Evolutionary conservation across 2,797 vertebrate species (phyloP).

Genomic region (Peromyscus melanophrys): DNA sequence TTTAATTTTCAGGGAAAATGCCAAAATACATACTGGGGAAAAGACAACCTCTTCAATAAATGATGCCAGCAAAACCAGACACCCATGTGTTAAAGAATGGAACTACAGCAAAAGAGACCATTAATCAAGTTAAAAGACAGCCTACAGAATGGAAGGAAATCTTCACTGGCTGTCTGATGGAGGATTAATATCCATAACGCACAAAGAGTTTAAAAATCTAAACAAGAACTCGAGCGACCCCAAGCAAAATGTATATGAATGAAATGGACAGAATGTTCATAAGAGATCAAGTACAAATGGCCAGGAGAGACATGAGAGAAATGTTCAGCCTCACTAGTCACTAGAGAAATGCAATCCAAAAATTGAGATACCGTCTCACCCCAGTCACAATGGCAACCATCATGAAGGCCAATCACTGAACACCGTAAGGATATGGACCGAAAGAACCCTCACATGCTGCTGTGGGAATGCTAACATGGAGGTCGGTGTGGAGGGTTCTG

Average conservation of each 20-base stretch:
- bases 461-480: background rate
- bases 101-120: background rate
- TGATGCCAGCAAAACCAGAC: background rate
- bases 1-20: background rate
- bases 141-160: background rate
- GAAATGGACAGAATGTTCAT: background rate
- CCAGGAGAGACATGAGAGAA: background rate
- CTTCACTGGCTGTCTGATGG: background rate
- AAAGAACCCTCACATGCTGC: background rate
- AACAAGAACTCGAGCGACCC: background rate
- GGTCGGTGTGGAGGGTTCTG: background rate
- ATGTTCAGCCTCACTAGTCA: background rate
- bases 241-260: background rate
- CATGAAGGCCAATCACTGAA: background rate
- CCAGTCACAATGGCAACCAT: background rate
- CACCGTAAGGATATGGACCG: background rate
- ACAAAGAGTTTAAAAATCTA: background rate
- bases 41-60: background rate
- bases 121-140: background rate
- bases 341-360: background rate
- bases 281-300: background rate
- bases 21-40: background rate
- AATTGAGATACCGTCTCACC: background rate
- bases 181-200: background rate
- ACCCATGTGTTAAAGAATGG: background rate